A percentile compares a stretch with the other conserved stretches of the same genome.
Evolutionary conservation across 2,888 invertebrate genomes (phyloP).

Genomic region (Anthrax anthrax): DNA sequence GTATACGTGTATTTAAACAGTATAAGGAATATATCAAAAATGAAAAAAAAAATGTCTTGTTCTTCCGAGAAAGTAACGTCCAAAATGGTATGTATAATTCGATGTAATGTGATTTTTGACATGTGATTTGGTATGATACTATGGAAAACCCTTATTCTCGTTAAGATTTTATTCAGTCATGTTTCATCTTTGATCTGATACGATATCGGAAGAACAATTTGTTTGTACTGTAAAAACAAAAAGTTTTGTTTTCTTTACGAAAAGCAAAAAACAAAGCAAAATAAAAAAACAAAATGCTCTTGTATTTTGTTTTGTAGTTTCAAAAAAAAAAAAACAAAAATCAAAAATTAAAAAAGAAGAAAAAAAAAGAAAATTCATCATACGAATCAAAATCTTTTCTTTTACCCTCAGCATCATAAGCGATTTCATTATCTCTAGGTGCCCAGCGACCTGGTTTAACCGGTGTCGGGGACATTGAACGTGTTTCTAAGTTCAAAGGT

Average conservation of each 20-base stretch:
- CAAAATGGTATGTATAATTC: no score
- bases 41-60: no score
- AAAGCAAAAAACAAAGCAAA: not conserved
- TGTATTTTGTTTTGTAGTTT: not conserved
- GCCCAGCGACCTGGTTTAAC: constrained; percentile 55
- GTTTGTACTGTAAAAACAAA: no score
- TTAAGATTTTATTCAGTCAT: no score
- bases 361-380: not conserved
- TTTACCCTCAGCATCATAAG: constrained; percentile 62
- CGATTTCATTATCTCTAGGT: constrained; percentile 55
- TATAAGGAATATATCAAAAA: no score
- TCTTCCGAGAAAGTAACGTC: no score
- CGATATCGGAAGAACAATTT: no score
- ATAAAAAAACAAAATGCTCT: not conserved
- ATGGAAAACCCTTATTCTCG: no score
- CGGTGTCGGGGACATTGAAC: constrained; percentile 55
- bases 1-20: no score
- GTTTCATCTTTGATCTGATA: no score
- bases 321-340: not conserved
- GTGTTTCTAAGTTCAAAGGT: constrained; percentile 20
- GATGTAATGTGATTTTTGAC: no score
- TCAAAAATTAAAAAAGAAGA: not conserved
- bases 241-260: not conserved
- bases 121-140: no score
- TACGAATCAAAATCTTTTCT: not conserved